phyloP scores from a whole-genome alignment of 1,140 invertebrate genomes.

The Andrena cerasifolii region DNA sequence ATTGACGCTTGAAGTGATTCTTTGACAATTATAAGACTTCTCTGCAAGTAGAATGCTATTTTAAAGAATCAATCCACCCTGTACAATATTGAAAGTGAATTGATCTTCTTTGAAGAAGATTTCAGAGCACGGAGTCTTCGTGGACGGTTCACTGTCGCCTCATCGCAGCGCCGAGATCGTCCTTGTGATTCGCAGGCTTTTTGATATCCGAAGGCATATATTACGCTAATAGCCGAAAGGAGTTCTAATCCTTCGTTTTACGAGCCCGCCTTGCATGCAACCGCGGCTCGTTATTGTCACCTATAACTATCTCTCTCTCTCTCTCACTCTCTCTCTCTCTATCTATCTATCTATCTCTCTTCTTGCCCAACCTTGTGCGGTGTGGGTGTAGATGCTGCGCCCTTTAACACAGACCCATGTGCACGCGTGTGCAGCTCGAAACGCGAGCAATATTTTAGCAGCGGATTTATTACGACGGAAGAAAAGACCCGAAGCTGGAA shows the following conservation, averaged over 20 bases:
- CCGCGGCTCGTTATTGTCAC: constrained; percentile 63
- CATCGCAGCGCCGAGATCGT: too few species aligned
- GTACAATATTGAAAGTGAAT: too few species aligned
- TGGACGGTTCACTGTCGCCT: too few species aligned
- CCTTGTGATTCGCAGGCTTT: constrained; percentile 22
- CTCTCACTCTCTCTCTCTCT: constrained; percentile 36
- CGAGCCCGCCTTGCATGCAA: constrained; percentile 52
- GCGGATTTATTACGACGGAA: constrained; percentile 40
- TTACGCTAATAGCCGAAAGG: constrained; percentile 61
- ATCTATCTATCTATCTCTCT: too few species aligned
- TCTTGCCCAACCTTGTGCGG: constrained; percentile 6
- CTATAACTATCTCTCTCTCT: constrained; percentile 54
- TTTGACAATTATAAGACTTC: too few species aligned
- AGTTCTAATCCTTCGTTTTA: constrained; percentile 67
- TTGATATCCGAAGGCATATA: constrained; percentile 54
- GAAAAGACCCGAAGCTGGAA: not conserved
- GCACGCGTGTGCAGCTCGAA: constrained; percentile 18
- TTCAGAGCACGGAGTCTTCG: too few species aligned
- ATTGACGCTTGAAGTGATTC: too few species aligned
- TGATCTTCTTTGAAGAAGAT: too few species aligned
- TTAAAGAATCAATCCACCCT: too few species aligned
- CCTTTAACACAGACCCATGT: constrained; percentile 13
- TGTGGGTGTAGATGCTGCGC: constrained; percentile 20
- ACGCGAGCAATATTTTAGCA: constrained; percentile 28
- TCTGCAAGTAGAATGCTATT: too few species aligned